Base-by-base conservation (phyloP, 1,140 invertebrate species). In the Drosophila tsacasi region DNA sequence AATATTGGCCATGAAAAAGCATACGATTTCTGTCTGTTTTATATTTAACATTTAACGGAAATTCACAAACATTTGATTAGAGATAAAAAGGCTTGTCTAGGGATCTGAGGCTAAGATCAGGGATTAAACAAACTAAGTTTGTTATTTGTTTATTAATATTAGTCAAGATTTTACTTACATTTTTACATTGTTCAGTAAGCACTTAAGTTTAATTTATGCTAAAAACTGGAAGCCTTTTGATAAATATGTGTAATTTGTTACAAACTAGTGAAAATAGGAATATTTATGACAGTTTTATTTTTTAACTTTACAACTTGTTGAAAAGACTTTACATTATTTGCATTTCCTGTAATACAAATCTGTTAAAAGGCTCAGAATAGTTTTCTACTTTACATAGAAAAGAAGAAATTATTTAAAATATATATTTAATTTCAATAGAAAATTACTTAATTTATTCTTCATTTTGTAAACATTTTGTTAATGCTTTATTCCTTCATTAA, bases 1-100 rank as follows among this genome's bases (percentile, higher is more conserved):
- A 67, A 37, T 42, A 60, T 50, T 50, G 30, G n/a, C 30, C 10
- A 35, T 25, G 52, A 40, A 58, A 49, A 21, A 13, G 49, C 15
- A 35, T 39, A 27, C 5, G 15, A 60, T 17, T 47, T 27, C 12
- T 60, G 19, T 35, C 35, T 21, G 21, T 55, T 8, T 40, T 39
- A 25, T 55, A 37, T 54, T 17, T 54, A 23, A 37, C 2, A 37
- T 23, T 39, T 37, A 37, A 55, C 32, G 32, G 32, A 55, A 23
- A 37, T 23, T 21, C 1, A 54, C n/a, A 19, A 21, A 35, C 32
- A 12, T 19, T 52, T 12, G 9, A 13, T 55, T 23, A 37, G 5
- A 17, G 52, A 55, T 55, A 37, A 15, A 19, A 54, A 32, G 35
- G 50, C 35, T 54, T 7, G n/a, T 6, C 44, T 13, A 15, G 2